Base-by-base conservation (phyloP, 2,113 vertebrate species). In the Vimba vimba region DNA sequence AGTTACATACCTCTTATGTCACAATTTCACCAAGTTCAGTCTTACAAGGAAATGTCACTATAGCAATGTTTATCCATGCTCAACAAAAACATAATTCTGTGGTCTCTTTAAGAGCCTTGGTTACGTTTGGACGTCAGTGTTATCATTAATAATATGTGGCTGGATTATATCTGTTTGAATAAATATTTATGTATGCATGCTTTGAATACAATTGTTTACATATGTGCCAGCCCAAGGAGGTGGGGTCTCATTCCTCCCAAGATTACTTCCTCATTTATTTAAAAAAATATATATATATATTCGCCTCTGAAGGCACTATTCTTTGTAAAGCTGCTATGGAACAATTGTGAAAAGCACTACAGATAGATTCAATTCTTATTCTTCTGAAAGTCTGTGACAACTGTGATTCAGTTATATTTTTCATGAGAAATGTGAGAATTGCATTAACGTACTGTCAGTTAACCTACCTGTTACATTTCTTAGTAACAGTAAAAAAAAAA, bases 31-130 rank as follows among this genome's bases (percentile, higher is more conserved):
- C 11, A 27, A 77, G 75, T 47, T 47, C 45, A 4, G 27, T 55
- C 75, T 33, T 77, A 77, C 75, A 77, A 77, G 75, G 75, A 21
- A 77, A 55, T 77, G 75, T 55, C 50, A 21, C 75, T 55, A 77
- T 33, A 55, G 75, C 27, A 55, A 12, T 77, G 75, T 77, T 55
- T 77, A 77, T 74, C 71, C 19, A 43, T 21, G 33, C 39, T 74
- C 50, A 55, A 78, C 36, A 25, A 62, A 64, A 45, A 45, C 57
- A 64, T 25, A 0, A 17, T 52, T 21, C 2, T 43, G 68, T 23
- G 19, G 68, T 71, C 15, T 4, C 47, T 77, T 77, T 52, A 77
- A 33, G 75, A 77, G 27, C 15, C 17, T 21, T 55, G 50, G 75
- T 33, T 77, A 77, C 0, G 3, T 21, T 55, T 23, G 17, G 17